A percentile compares a stretch with the other conserved stretches of the same genome.
These are phyloP conservation scores for Thyatira batis DNA, from an alignment of 2,888 invertebrate species.

Conservation along the genomic window DNA sequence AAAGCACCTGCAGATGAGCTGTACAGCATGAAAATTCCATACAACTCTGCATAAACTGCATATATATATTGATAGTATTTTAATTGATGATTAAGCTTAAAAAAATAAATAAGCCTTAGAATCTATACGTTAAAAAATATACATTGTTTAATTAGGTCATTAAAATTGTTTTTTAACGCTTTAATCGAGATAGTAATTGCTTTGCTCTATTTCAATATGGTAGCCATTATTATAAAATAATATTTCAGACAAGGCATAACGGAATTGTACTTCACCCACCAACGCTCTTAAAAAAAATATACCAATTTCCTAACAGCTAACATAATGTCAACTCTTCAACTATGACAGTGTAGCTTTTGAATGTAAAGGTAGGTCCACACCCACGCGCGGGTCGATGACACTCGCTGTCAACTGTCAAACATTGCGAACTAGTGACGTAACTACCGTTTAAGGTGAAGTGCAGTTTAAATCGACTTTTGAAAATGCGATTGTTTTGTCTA, in stretches of 20 bases:
- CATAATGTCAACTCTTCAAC: conserved; percentile 3
- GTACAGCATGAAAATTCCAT: background rate
- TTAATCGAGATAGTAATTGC: too few relatives aligned
- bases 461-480: background rate
- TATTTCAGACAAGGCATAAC: background rate
- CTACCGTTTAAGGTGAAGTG: background rate
- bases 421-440: conserved; percentile 5
- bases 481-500: background rate
- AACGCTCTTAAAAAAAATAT: background rate
- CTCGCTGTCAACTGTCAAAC: conserved; percentile 24
- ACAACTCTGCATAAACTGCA: too few relatives aligned
- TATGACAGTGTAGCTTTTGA: conserved; percentile 11
- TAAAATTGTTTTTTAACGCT: too few relatives aligned
- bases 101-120: too few relatives aligned
- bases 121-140: too few relatives aligned
- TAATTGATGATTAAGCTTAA: too few relatives aligned
- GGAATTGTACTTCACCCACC: background rate
- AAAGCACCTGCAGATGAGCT: conserved; percentile 9
- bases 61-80: too few relatives aligned
- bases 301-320: background rate
- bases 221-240: background rate
- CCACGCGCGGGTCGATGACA: conserved; percentile 35
- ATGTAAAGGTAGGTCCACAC: conserved; percentile 15
- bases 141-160: too few relatives aligned
- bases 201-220: too few relatives aligned